Evolutionary conservation across 1,140 invertebrate genomes (phyloP).

Genomic region (Ganaspis sp.): DNA sequence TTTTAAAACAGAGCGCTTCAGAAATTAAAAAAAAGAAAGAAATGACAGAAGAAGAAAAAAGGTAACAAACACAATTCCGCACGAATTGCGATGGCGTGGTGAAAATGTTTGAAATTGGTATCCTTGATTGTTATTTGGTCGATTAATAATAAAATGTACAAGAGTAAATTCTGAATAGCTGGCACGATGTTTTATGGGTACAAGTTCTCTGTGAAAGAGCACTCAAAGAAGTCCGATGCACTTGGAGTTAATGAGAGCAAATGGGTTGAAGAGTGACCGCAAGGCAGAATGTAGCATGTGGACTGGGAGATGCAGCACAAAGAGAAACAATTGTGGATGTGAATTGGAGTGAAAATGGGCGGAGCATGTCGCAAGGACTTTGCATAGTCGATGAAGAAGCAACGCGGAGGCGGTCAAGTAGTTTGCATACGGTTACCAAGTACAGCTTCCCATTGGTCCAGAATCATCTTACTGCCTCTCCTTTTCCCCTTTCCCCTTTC

Average conservation of each 20-base stretch:
- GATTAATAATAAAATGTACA: slow-evolving; percentile 16
- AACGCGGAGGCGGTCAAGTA: slow-evolving; percentile 71
- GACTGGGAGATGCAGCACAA: slow-evolving; percentile 21
- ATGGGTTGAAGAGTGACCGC: slow-evolving; percentile 16
- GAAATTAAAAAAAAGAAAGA: too few species aligned
- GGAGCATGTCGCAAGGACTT: slow-evolving; percentile 71
- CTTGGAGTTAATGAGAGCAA: slow-evolving; percentile 22
- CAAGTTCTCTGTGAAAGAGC: background rate
- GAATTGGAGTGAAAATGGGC: slow-evolving; percentile 61
- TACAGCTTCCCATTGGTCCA: slow-evolving; percentile 73
- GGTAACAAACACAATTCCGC: background rate
- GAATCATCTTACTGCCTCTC: slow-evolving; percentile 64
- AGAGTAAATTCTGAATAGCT: background rate
- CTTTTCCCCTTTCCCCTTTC: slow-evolving; percentile 51
- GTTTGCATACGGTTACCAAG: slow-evolving; percentile 73
- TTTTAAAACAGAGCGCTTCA: too few species aligned
- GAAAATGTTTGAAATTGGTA: background rate
- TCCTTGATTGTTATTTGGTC: background rate
- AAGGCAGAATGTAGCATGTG: slow-evolving; percentile 1
- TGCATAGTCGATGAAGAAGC: slow-evolving; percentile 73
- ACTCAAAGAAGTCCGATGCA: slow-evolving; percentile 14
- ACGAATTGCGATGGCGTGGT: background rate
- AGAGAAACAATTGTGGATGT: slow-evolving; percentile 34
- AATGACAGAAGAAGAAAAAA: too few species aligned
- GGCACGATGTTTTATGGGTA: slow-evolving; percentile 11